Evolutionary conservation across 1,140 invertebrate species (phyloP).

Genomic region (Zaprionus ghesquierei): DNA sequence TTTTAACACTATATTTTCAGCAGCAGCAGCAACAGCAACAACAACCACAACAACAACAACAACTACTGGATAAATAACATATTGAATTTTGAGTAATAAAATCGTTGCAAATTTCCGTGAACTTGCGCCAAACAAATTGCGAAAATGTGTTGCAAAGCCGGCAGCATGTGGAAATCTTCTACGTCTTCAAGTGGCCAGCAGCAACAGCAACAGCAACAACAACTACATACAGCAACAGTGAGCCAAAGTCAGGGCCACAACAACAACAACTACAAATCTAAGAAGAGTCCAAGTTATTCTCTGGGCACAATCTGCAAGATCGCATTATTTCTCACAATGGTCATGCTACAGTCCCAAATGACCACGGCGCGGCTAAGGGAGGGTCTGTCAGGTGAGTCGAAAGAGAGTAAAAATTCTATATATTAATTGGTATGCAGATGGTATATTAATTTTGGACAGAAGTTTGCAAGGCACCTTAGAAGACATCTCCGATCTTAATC

Average conservation of each 20-base stretch:
- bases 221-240: slow-evolving; percentile 20
- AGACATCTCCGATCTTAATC: too few species aligned
- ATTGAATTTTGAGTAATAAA: slow-evolving; percentile 23
- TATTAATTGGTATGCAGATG: too few species aligned
- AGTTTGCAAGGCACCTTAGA: too few species aligned
- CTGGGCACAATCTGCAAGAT: slow-evolving; percentile 24
- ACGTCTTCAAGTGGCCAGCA: slow-evolving; percentile 54
- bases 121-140: slow-evolving; percentile 51
- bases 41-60: slow-evolving; percentile 21
- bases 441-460: too few species aligned
- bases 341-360: slow-evolving; percentile 42
- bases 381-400: slow-evolving; percentile 56
- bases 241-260: slow-evolving; percentile 34
- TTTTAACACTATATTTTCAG: slow-evolving; percentile 60
- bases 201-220: slow-evolving; percentile 21
- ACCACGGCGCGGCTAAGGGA: slow-evolving; percentile 30
- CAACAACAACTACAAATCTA: not conserved
- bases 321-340: slow-evolving; percentile 37
- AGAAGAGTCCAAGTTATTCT: not conserved
- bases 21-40: slow-evolving; percentile 32
- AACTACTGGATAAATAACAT: slow-evolving; percentile 33
- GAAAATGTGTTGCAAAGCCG: slow-evolving; percentile 77
- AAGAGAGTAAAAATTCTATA: too few species aligned
- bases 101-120: slow-evolving; percentile 69
- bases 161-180: slow-evolving; percentile 62